A percentile compares a stretch with the other conserved stretches of the same genome.
phyloP scores from a whole-genome alignment of 2,113 vertebrate genomes.

The Rostratula benghalensis region DNA sequence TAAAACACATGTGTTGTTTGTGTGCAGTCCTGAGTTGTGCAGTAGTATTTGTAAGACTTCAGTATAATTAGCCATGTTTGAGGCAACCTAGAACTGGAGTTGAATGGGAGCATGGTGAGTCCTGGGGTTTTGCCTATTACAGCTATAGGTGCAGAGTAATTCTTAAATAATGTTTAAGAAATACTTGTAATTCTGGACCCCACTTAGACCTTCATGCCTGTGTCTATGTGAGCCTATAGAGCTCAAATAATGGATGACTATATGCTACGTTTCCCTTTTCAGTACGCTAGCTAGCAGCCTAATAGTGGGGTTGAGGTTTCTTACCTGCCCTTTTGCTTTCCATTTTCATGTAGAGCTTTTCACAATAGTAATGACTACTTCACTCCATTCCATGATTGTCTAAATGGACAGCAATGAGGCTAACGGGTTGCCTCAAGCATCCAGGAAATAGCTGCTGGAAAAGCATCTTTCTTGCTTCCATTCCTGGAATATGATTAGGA shows the following conservation, averaged over 20 bases:
- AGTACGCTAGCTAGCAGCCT: not conserved
- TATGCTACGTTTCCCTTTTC: not conserved
- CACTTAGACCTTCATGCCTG: not conserved
- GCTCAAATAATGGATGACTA: not conserved
- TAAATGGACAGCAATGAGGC: not conserved
- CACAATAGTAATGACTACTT: not conserved
- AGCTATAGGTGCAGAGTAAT: not conserved
- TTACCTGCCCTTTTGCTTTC: not conserved
- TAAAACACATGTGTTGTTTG: accelerated
- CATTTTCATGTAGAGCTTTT: not conserved
- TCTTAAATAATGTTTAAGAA: not conserved
- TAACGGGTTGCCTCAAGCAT: not conserved
- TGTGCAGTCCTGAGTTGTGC: not conserved
- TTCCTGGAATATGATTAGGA: not conserved
- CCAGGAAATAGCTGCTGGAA: not conserved
- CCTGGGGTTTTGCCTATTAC: not conserved
- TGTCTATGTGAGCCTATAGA: no score
- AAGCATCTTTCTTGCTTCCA: not conserved
- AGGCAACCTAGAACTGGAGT: not conserved
- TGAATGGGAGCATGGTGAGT: not conserved
- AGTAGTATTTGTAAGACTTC: not conserved
- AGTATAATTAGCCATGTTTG: not conserved
- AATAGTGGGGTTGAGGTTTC: not conserved
- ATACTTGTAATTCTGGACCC: not conserved
- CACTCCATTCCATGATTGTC: not conserved